Base-by-base conservation (phyloP, 2,113 vertebrate genomes). In the Malurus cyaneus region DNA sequence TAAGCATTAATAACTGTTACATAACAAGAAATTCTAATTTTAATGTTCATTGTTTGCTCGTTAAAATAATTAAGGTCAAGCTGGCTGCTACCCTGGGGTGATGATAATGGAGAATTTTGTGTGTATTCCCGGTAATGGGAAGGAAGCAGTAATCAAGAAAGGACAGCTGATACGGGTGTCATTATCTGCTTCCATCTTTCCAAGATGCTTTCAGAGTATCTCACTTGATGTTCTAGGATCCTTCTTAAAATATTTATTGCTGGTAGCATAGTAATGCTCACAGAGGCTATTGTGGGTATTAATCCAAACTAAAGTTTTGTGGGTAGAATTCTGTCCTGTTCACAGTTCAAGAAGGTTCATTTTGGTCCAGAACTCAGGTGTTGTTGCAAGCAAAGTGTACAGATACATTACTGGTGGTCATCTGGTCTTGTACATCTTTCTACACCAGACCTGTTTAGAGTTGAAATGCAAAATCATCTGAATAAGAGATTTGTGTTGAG, bases 61-160 rank as follows among this genome's bases (percentile, higher is more conserved):
- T 93, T 85, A 85, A 95, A 92, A 94, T 97, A 96, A 97, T 96
- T 88, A 89, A 93, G 93, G 94, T 96, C 53, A 76, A 73, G 59
- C 80, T 19, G 36, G 46, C 81, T 78, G 65, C 59, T 86, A 64
- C 42, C 94, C 92, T 54, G 69, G 94, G 71, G 81, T 87, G 81
- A 49, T 41, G 54, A 34, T 67, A 67, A 74, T 42, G 62, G 61
- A 53, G 70, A 92, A 65, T 94, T 80, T 85, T 0, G 4, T 88
- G 44, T 62, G 65, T 73, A 41, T 59, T 65, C 44, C 74, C 6
- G 7, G 69, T 64, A 79, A 60, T 60, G 61, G 78, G 79, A 80
- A 14, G 69, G 50, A 54, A 74, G 29, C 60, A 89, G 69, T 91
- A 92, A 67, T 32, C 31, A 70, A 65, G 59, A 86, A 79, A 49